These are phyloP conservation scores for Eueremaeus valkanovi DNA, from an alignment of 2,888 invertebrate species.

Conservation along the genomic window DNA sequence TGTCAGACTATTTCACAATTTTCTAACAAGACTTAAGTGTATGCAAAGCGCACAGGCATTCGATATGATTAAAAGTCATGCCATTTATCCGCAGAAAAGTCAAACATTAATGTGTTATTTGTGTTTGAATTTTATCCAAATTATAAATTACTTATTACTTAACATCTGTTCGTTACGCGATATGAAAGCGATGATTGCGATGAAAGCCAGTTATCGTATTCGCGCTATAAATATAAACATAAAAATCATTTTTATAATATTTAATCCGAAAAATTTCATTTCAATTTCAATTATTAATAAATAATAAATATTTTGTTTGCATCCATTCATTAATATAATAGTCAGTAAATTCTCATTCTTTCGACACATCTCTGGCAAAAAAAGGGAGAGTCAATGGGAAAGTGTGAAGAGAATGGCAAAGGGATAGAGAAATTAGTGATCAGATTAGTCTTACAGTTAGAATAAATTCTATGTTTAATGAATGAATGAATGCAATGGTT, in stretches of 20 bases:
- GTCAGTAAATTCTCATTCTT: too few species aligned
- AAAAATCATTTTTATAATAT: not conserved
- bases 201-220: constrained; percentile 13
- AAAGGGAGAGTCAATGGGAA: too few species aligned
- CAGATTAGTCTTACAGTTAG: too few species aligned
- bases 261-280: not conserved
- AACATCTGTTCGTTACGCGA: not conserved
- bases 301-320: too few species aligned
- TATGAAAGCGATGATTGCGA: too few species aligned
- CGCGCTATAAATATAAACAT: constrained; percentile 27
- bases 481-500: too few species aligned
- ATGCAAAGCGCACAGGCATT: not conserved
- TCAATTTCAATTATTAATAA: not conserved
- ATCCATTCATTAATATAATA: too few species aligned
- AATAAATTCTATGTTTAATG: too few species aligned
- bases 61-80: not conserved
- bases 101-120: not conserved
- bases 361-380: too few species aligned
- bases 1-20: not conserved
- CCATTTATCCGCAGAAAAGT: not conserved
- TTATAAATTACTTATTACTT: constrained; percentile 5
- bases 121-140: not conserved
- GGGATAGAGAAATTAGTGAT: too few species aligned
- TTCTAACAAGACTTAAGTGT: not conserved
- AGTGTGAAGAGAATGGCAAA: too few species aligned